Base-by-base conservation (phyloP, 1,140 invertebrate species). In the Delia radicum region DNA sequence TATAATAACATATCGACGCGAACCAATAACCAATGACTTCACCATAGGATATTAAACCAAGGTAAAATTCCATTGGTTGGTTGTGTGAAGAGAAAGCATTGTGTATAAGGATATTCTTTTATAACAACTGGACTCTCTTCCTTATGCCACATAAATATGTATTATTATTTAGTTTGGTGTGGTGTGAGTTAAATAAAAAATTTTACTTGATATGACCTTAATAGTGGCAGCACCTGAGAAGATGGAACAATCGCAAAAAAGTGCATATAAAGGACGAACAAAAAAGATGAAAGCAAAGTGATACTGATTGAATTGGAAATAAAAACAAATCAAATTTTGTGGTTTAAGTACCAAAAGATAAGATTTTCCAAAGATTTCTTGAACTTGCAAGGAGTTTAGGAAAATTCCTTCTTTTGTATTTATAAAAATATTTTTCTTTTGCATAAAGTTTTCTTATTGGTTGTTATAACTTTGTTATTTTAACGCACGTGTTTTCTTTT, bases 11-110 rank as follows among this genome's bases (percentile, higher is more conserved):
- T 82, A 83, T 81, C 81, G 79, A 79, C 80, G 81, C 81, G 81
- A 82, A 82, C 81, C 81, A 82, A 82, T 82, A 82, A 82, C 81
- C 81, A 83, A 81, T 80, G 80, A 82, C 78, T 78, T 79, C 81
- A 79, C 81, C 81, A 79, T 76, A 78, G 79, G 79, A 80, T 79
- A 80, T 76, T 76, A 75, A 71, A 76, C 79, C 76, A 71, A 76
- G 81, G 78, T 78, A 79, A 79, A 78, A 79, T 81, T 81, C 81
- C 81, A 82, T 82, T 82, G 81, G 81, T 80, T 81, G 77, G 78
- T 80, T 46, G 75, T 21, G n/a, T 24, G 48, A 18, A 55, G 48
- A 55, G 48, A 18, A 21, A 55, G 18, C 48, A 55, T 55, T 55
- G 18, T 55, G 48, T 55, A 21, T n/a, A 10, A 55, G 48, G 37